A percentile compares a stretch with the other conserved stretches of the same genome.
Evolutionary conservation across 2,888 invertebrate genomes (phyloP).

Genomic region (Plebejus argus): DNA sequence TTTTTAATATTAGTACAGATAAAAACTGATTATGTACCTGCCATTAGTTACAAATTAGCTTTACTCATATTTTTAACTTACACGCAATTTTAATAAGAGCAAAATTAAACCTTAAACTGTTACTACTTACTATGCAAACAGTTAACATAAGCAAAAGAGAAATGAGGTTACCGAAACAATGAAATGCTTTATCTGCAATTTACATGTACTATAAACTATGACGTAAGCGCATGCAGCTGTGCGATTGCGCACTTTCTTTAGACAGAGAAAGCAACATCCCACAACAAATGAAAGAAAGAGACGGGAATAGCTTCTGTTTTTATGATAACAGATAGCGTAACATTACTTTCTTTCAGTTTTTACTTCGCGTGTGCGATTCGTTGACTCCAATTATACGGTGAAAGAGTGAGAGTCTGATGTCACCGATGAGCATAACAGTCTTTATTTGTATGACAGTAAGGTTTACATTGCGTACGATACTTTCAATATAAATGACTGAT

Average conservation of each 20-base stretch:
- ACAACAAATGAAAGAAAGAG: slow-evolving; percentile 49
- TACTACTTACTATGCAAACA: neutral
- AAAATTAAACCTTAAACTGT: neutral
- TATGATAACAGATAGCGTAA: slow-evolving; percentile 55
- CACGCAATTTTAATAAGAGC: neutral
- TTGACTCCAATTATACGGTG: slow-evolving; percentile 68
- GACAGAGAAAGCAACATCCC: slow-evolving; percentile 52
- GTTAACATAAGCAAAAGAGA: neutral
- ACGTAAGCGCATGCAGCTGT: slow-evolving; percentile 66
- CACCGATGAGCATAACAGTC: slow-evolving; percentile 48
- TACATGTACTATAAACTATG: slow-evolving; percentile 55
- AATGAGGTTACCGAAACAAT: slow-evolving; percentile 13
- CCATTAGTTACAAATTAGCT: too few relatives aligned
- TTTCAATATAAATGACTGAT: slow-evolving; percentile 63
- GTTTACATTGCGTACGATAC: slow-evolving; percentile 40
- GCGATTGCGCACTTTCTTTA: slow-evolving; percentile 68
- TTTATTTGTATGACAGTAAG: slow-evolving; percentile 35
- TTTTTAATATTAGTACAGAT: too few relatives aligned
- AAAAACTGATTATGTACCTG: too few relatives aligned
- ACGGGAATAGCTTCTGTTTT: slow-evolving; percentile 63
- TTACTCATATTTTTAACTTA: neutral
- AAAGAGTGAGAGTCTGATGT: slow-evolving; percentile 69
- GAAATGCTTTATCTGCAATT: slow-evolving; percentile 40
- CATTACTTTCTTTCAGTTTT: slow-evolving; percentile 72
- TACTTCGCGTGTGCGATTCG: slow-evolving; percentile 56